Base-by-base conservation (phyloP, 1,140 invertebrate genomes). In the Steinernema khuongi region DNA sequence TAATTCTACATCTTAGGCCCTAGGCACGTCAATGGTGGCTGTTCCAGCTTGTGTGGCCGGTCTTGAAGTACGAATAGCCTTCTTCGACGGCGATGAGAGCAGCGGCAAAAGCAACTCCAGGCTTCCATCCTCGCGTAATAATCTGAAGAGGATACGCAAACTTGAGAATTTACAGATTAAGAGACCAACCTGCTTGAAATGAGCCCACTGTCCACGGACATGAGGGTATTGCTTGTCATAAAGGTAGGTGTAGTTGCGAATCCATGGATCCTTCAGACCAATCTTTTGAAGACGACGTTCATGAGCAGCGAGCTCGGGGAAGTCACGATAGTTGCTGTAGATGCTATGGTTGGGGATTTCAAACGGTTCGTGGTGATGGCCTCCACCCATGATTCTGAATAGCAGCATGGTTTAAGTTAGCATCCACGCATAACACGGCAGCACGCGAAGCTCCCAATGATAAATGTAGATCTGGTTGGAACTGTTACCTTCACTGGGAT, bases 281-380 rank as follows among this genome's bases (percentile, higher is more conserved):
- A 79, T 66, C 30, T 79, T 68, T 1, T 68, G 76, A 18, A 79
- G 72, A 31, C 77, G 73, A 30, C 71, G 70, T 50, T 79, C 71
- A 31, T 79, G 77, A 14, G 66, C 68, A 19, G 72, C 68, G 7
- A 79, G 50, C 43, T 79, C 67, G 26, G 77, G 77, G 41, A 79
- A 78, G 1, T 74, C 50, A 1, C 66, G 66, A 31, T 72, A 79
- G 31, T 79, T 77, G 43, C 71, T 74, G 74, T 79, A 79, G 70
- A 79, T 75, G 1, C 44, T 43, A 31, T 78, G 71, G 26, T 79
- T 72, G 18, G 77, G 77, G 66, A 79, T 73, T 26, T 66, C 74
- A 50, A 79, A 79, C 1, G 77, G 77, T 69, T 79, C 77, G 77
- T 74, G 77, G 68, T 79, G 77, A n/a, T n/a, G n/a, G 28, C 74